Conservation (phyloP, 2,888 invertebrate genomes). For the Aporophyla nigra region DNA sequence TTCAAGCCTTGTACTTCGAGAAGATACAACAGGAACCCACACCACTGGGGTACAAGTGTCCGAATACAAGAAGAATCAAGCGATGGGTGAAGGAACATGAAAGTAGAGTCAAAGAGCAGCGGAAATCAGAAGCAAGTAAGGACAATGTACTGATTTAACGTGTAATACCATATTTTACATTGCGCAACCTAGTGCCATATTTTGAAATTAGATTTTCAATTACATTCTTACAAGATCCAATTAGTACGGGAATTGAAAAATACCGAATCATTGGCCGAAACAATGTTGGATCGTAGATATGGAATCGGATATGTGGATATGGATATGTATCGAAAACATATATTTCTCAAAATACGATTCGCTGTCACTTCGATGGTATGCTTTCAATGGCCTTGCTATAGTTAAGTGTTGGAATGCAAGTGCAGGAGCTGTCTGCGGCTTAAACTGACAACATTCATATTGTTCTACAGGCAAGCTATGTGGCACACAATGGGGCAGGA, state of each 20-base stretch:
- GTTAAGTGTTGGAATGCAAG: background rate
- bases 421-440: background rate
- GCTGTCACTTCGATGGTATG: background rate
- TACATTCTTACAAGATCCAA: background rate
- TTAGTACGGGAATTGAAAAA: background rate
- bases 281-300: too few species aligned
- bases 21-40: background rate
- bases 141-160: too few species aligned
- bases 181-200: background rate
- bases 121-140: too few species aligned
- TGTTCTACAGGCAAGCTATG: slow-evolving; percentile 5
- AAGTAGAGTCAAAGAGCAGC: background rate
- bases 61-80: too few species aligned
- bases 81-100: too few species aligned
- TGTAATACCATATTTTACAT: background rate
- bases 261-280: too few species aligned
- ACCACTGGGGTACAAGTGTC: too few species aligned
- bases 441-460: background rate
- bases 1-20: background rate
- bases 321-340: too few species aligned
- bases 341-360: too few species aligned
- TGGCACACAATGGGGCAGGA: slow-evolving; percentile 1
- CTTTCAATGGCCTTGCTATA: background rate
- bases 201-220: background rate
- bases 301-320: too few species aligned